Base-by-base conservation (phyloP, 2,113 vertebrate species). In the Cyanoderma ruficeps region DNA sequence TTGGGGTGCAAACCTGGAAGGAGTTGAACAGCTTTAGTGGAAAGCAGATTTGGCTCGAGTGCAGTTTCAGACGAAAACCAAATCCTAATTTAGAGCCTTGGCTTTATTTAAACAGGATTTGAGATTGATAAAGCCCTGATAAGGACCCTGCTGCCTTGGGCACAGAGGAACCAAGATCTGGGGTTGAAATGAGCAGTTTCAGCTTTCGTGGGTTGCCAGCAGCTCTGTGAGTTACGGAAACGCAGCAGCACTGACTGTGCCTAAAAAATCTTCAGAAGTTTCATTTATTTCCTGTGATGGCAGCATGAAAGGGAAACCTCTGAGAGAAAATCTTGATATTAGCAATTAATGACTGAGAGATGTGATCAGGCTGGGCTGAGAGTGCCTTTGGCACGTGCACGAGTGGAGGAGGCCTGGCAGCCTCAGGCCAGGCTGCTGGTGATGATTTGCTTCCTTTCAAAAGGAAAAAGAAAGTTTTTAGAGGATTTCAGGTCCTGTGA, bases 231-330 rank as follows among this genome's bases (percentile, higher is more conserved):
- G 16, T 52, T 68, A 60, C 18, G 83, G 87, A 89, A 90, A 79
- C 53, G 68, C 61, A 21, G 67, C 57, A 63, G 65, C 71, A 46
- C 71, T 42, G 74, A 94, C 84, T 83, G 55, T 75, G 69, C 77
- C 89, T 63, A 37, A 47, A 91, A 90, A 89, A 78, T 71, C 89
- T 93, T 94, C 91, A 94, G 42, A 94, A 84, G 95, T 75, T 94
- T 94, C 68, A 52, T 90, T 90, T 75, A 78, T 96, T 95, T 97
- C 93, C 93, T 94, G 83, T 71, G 89, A 94, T 41, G 46, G 67
- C 49, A 64, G 65, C 93, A 46, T 28, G 77, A 96, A 97, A 97
- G 93, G 96, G 89, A 97, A 97, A 97, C 80, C 83, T 94, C 91
- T 17, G 89, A 61, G 46, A 92, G 87, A 87, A 89, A 84, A 79